Percentiles rank a stretch among this genome's conserved stretches.
These are phyloP conservation scores for Halocynthia aurantium DNA, from an alignment of 23 tunicate species.

Conservation along the genomic window DNA sequence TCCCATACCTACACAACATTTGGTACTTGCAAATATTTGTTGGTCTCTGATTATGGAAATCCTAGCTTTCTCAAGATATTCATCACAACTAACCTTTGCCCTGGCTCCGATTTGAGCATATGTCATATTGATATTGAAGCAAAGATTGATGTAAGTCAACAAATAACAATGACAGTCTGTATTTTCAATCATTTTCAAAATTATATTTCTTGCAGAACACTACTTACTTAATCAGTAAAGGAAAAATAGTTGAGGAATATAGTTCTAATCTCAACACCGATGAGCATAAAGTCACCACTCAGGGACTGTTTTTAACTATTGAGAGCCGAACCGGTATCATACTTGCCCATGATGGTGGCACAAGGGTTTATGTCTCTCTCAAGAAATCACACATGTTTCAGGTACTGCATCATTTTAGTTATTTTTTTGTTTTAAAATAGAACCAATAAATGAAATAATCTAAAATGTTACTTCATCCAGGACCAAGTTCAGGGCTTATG, in stretches of 20 bases:
- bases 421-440: no score
- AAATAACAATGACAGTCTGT: background rate
- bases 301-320: conserved; percentile 33
- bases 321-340: conserved; percentile 45
- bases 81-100: background rate
- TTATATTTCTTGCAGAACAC: background rate
- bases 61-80: background rate
- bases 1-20: background rate
- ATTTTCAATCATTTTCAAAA: background rate
- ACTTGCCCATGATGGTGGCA: conserved; percentile 37
- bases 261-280: background rate
- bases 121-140: background rate
- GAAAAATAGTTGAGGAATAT: background rate
- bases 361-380: conserved; percentile 28
- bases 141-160: background rate
- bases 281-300: conserved; percentile 5
- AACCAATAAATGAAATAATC: background rate
- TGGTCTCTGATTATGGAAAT: background rate
- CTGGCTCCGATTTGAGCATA: background rate
- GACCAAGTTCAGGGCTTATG: conserved; percentile 25
- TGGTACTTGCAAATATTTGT: conserved; percentile 20
- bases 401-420: no score
- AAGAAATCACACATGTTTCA: no score
- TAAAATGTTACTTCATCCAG: conserved; percentile 4
- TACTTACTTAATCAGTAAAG: background rate